Base-by-base conservation (phyloP, 2,888 invertebrate genomes). In the Chironomus tentans region DNA sequence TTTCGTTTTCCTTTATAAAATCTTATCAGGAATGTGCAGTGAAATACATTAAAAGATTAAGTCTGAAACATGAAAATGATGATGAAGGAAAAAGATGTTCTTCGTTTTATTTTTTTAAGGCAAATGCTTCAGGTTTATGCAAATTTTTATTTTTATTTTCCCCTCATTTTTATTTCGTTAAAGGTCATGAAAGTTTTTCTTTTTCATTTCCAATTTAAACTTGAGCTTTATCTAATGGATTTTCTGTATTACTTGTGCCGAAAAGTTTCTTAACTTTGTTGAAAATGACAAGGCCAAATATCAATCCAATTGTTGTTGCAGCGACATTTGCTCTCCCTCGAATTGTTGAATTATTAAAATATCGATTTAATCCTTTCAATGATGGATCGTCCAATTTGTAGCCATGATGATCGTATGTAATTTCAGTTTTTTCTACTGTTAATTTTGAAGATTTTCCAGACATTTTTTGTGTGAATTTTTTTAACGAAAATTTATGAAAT, bases 271-370 rank as follows among this genome's bases (percentile, higher is more conserved):
- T 24, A 2, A 48, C 2, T 21, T 48, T 48, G 18, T 13, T 72
- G 72, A 56, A 28, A 21, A 56, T 28, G 1, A 5, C 13, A 28
- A 21, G 3, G 6, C 61, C 72, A 18, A 61, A 22, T 10, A 72
- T 22, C 12, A 18, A 3, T 13, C 21, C 47, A n/a, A 70, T 7
- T 13, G 72, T 72, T 24, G 24, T 13, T 61, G 56, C 56, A 3
- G 72, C 72, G 15, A 93, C 93, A 84, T 93, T 92, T 76, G 91
- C 92, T 82, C 93, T 87, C 77, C 93, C 93, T 79, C 81, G 83
- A 78, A 85, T 85, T 12, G 93, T 93, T 77, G 85, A 81, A 78
- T 89, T 88, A 84, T 93, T 93, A 84, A 92, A 92, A 81, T 87
- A 85, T 84, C 89, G 91, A 76, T 87, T 82, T 46, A 92, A 80